These are phyloP conservation scores for Toxonevra muliebris DNA, from an alignment of 2,888 invertebrate genomes.

Conservation along the genomic window DNA sequence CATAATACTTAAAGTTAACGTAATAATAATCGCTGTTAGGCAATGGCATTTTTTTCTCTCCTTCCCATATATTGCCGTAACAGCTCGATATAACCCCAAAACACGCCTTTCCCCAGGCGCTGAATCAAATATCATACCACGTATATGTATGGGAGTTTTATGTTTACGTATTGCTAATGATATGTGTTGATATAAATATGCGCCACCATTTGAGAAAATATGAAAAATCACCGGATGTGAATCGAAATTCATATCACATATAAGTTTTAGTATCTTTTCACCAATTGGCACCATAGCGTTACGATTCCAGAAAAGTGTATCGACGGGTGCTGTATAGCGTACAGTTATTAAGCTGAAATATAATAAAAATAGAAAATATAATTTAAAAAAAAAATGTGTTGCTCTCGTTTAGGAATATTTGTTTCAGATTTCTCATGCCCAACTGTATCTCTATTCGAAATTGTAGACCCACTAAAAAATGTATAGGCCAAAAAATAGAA, in stretches of 20 bases:
- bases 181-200: constrained; percentile 75
- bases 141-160: constrained; percentile 66
- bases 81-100: constrained; percentile 69
- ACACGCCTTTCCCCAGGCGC: constrained; percentile 73
- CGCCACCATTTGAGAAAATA: constrained; percentile 79
- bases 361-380: too few species aligned
- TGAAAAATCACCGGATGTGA: constrained; percentile 79
- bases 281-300: constrained; percentile 72
- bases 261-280: constrained; percentile 72
- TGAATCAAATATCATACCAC: constrained; percentile 77
- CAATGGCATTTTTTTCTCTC: constrained; percentile 68
- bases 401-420: too few species aligned
- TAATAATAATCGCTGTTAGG: constrained; percentile 67
- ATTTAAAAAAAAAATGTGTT: too few species aligned
- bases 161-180: constrained; percentile 69
- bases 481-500: too few species aligned
- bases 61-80: constrained; percentile 72
- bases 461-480: too few species aligned
- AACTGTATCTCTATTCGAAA: too few species aligned
- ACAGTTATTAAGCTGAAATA: constrained; percentile 73
- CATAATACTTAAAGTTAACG: constrained; percentile 68
- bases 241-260: constrained; percentile 74
- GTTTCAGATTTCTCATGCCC: too few species aligned
- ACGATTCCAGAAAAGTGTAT: constrained; percentile 72
- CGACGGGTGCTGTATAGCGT: constrained; percentile 75